A percentile compares a stretch with the other conserved stretches of the same genome.
phyloP scores from a whole-genome alignment of 2,888 invertebrate genomes.

The Achlya flavicornis region DNA sequence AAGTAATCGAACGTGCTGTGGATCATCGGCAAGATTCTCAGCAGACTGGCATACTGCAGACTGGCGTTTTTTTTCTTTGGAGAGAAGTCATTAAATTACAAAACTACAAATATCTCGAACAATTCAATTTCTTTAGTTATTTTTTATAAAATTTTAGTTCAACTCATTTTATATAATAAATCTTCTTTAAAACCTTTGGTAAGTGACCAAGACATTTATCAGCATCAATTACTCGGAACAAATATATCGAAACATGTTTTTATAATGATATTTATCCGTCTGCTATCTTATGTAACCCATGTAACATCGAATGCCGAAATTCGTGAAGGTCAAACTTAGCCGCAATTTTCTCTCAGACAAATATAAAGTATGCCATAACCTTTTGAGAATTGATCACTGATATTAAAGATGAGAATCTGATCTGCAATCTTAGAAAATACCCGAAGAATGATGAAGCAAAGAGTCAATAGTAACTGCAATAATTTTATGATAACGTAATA shows the following conservation, averaged over 20 bases:
- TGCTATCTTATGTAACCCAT: constrained; percentile 7
- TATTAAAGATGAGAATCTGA: neutral
- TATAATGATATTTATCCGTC: neutral
- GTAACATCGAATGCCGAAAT: constrained; percentile 6
- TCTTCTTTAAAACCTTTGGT: neutral
- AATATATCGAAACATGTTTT: constrained; percentile 10
- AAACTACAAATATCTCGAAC: too few species aligned
- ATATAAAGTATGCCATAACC: constrained; percentile 4
- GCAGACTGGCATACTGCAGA: too few species aligned
- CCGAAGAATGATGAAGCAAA: neutral
- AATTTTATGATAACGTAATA: too few species aligned
- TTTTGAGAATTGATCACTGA: neutral
- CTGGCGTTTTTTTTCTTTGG: too few species aligned
- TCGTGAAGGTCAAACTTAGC: constrained; percentile 1
- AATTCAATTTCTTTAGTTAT: too few species aligned
- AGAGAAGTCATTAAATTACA: too few species aligned
- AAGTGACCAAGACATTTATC: neutral
- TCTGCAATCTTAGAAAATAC: neutral
- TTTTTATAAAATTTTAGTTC: too few species aligned
- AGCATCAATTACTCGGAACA: neutral
- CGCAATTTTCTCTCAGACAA: constrained; percentile 11
- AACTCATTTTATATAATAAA: too few species aligned
- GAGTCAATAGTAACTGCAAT: too few species aligned
- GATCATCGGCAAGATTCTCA: too few species aligned
- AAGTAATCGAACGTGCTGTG: too few species aligned